Percentiles rank a stretch among this genome's conserved stretches.
phyloP scores from a whole-genome alignment of 2,797 vertebrate genomes.

The Chaetophractus vellerosus region DNA sequence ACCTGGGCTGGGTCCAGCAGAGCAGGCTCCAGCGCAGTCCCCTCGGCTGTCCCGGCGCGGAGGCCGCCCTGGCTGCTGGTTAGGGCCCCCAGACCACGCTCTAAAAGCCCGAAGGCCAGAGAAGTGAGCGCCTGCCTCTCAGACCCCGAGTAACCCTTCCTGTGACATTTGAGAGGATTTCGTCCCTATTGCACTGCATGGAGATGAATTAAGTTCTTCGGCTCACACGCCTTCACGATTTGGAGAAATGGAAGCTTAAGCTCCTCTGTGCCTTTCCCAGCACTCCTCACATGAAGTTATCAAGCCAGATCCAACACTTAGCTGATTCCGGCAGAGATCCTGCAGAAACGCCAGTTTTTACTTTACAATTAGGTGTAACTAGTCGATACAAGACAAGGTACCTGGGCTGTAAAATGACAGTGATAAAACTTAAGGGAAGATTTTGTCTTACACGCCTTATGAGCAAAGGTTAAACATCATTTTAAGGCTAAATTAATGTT shows the following conservation, averaged over 20 bases:
- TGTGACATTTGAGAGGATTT: not conserved
- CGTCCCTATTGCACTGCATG: not conserved
- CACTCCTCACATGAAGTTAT: not conserved
- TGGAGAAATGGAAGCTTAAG: not conserved
- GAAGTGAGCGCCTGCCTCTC: not conserved
- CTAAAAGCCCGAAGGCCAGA: not conserved
- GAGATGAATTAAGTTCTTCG: constrained; percentile 54
- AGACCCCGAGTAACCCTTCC: not conserved
- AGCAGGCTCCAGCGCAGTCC: not conserved
- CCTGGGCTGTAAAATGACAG: not conserved
- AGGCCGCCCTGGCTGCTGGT: not conserved
- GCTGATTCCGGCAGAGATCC: not conserved
- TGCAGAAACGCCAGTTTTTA: not conserved
- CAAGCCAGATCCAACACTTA: not conserved
- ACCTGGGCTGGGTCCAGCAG: not conserved
- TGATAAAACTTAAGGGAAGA: not conserved
- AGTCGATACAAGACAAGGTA: not conserved
- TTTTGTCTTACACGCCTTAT: not conserved
- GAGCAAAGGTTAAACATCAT: not conserved
- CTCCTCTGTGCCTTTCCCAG: not conserved
- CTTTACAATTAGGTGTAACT: not conserved
- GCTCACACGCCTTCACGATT: not conserved
- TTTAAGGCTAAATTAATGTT: not conserved
- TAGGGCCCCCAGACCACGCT: not conserved
- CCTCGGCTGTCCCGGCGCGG: not conserved